Evolutionary conservation across 1,140 invertebrate genomes (phyloP).

Genomic region (Sinonovacula constricta): DNA sequence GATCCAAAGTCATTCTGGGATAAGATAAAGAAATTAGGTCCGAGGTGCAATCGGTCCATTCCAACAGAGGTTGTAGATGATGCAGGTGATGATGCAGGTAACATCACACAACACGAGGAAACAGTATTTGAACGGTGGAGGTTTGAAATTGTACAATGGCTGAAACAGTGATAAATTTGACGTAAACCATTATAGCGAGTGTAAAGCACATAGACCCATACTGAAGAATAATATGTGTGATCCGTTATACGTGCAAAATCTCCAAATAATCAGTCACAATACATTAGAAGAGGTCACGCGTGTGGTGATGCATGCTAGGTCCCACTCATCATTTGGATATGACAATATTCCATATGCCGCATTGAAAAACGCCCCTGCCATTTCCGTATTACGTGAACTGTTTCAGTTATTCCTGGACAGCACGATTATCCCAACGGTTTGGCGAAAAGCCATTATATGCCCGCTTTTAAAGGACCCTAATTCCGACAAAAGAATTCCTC

Average conservation of each 20-base stretch:
- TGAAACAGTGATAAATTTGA: constrained; percentile 3
- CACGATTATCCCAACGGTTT: constrained; percentile 19
- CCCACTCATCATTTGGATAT: background rate
- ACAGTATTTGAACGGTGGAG: constrained; percentile 7
- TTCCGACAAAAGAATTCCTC: constrained; percentile 11
- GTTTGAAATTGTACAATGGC: constrained; percentile 15
- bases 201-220: constrained; percentile 6
- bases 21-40: constrained; percentile 25
- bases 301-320: constrained; percentile 13
- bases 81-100: background rate
- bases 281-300: background rate
- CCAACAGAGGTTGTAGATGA: constrained; percentile 10
- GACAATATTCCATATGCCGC: constrained; percentile 23
- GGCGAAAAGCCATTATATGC: constrained; percentile 40
- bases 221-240: constrained; percentile 26
- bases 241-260: constrained; percentile 9
- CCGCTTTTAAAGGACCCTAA: constrained; percentile 29
- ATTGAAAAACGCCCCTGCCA: constrained; percentile 3
- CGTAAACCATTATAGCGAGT: background rate
- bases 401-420: constrained; percentile 38
- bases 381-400: background rate
- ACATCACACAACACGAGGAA: background rate
- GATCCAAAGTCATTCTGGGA: constrained; percentile 35
- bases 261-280: background rate
- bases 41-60: constrained; percentile 11